Evolutionary conservation across 1,140 invertebrate species (phyloP), one percentile per base, ranked within the genome.

Genomic region (Tetramorium alpestre): DNA sequence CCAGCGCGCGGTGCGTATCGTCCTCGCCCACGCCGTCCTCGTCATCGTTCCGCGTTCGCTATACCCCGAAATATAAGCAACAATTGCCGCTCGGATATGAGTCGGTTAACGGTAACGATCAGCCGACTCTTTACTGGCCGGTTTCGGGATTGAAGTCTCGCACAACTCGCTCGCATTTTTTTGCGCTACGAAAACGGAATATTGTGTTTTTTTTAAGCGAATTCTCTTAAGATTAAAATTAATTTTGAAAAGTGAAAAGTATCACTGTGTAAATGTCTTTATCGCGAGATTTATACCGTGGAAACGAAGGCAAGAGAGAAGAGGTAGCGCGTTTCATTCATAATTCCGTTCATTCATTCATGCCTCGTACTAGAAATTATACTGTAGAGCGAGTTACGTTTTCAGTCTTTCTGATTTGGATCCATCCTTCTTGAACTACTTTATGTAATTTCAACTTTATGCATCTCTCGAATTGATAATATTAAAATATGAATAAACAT

Each of bases 11-110:
- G 10, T 67, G 51, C 41, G 54, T 87, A 65, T 25, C 25, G 58
- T 82, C 33, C 33, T 33, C 54, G 56, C 47, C 47, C 65, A 80
- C 67, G 62, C 69, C 62, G 54, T 85, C 78, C 38, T 88, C 64
- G 54, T 70, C 80, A 65, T 58, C 78, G 72, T 89, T 89, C 65
- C 82, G 77, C n/a, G 88, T 90, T 85, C 44, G 58, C 73, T 87
- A 38, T 60, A 56, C 76, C 60, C 67, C 22, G 16, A 84, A 62
- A 84, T 62, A 54, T 69, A 25, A 76, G 22, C 18, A n/a, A 47
- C 22, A 47, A 78, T 77, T 78, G 41, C 65, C n/a, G 0, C 56
- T 28, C 25, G 25, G 13, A 22, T 25, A 69, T n/a, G 13, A 25
- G 44, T 22, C n/a, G 22, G 25, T 60, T 58, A 41, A 60, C 8